Percentiles rank a stretch among this genome's conserved stretches.
phyloP scores from a whole-genome alignment of 92 coral and sea anemone species.

The Parazoanthus swiftii region DNA sequence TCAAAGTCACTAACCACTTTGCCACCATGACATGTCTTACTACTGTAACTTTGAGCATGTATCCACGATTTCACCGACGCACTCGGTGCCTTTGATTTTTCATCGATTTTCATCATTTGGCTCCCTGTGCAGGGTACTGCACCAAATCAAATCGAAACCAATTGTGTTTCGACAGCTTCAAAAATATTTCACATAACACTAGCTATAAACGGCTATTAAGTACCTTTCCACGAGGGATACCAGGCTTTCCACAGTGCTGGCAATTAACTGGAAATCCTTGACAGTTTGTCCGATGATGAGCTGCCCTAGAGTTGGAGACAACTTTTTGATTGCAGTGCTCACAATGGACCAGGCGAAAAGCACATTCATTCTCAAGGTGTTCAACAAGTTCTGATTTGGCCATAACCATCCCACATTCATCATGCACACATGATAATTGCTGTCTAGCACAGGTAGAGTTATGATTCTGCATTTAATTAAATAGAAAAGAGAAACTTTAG shows the following conservation, averaged over 20 bases:
- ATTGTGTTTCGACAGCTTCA: too few relatives aligned
- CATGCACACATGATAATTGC: background rate
- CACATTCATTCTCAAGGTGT: conserved; percentile 9
- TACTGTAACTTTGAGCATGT: too few relatives aligned
- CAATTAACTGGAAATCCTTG: conserved; percentile 14
- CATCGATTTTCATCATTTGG: too few relatives aligned
- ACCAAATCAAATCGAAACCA: too few relatives aligned
- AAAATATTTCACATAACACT: too few relatives aligned
- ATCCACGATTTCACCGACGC: too few relatives aligned
- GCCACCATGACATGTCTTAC: too few relatives aligned
- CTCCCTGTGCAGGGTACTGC: too few relatives aligned
- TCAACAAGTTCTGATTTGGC: background rate
- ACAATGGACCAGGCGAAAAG: background rate
- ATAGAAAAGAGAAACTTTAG: too few relatives aligned
- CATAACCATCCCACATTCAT: conserved; percentile 21
- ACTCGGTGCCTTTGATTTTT: too few relatives aligned
- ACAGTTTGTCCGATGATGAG: background rate
- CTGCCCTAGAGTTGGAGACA: background rate
- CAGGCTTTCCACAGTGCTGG: background rate
- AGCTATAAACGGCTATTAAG: too few relatives aligned
- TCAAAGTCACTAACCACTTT: too few relatives aligned
- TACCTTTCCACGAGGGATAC: conserved; percentile 37
- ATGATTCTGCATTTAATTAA: background rate
- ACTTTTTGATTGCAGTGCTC: background rate
- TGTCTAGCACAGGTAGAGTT: conserved; percentile 4